A percentile compares a stretch with the other conserved stretches of the same genome.
phyloP scores from a whole-genome alignment of 2,113 vertebrate species.

The Panthera uncia region DNA sequence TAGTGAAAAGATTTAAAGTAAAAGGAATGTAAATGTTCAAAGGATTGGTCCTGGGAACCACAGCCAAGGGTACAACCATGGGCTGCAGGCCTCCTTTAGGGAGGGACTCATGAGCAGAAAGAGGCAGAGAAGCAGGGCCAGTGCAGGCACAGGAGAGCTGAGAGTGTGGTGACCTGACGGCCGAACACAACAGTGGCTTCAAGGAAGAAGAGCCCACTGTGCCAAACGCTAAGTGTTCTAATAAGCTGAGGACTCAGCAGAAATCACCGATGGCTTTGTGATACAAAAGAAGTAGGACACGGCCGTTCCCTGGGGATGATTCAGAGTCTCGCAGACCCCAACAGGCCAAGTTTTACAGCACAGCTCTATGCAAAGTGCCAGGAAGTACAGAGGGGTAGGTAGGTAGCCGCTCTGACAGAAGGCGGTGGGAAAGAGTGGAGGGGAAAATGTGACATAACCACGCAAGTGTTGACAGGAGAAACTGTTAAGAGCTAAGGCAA shows the following conservation, averaged over 20 bases:
- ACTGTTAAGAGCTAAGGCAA: background rate
- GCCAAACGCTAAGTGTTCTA: background rate
- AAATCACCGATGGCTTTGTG: background rate
- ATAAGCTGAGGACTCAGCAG: background rate
- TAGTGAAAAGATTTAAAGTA: background rate
- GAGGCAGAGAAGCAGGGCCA: background rate
- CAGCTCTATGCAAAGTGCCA: background rate
- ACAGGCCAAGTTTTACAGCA: background rate
- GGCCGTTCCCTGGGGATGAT: background rate
- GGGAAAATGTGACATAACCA: background rate
- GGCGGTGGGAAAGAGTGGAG: background rate
- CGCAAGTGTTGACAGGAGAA: background rate
- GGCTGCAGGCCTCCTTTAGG: background rate
- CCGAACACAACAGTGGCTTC: background rate
- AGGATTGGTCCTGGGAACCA: background rate
- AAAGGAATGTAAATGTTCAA: background rate
- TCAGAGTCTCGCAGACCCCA: too few relatives aligned
- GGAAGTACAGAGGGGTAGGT: background rate
- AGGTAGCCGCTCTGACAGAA: background rate
- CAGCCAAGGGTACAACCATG: rapidly evolving
- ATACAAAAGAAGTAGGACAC: too few relatives aligned
- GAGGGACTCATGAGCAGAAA: too few relatives aligned
- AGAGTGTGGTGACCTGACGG: background rate
- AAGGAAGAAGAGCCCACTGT: background rate
- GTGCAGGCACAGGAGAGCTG: too few relatives aligned